Percentiles rank a stretch among this genome's conserved stretches.
These are phyloP conservation scores for Micropoecilia bifurca DNA, from an alignment of 2,797 vertebrate genomes.

Conservation along the genomic window DNA sequence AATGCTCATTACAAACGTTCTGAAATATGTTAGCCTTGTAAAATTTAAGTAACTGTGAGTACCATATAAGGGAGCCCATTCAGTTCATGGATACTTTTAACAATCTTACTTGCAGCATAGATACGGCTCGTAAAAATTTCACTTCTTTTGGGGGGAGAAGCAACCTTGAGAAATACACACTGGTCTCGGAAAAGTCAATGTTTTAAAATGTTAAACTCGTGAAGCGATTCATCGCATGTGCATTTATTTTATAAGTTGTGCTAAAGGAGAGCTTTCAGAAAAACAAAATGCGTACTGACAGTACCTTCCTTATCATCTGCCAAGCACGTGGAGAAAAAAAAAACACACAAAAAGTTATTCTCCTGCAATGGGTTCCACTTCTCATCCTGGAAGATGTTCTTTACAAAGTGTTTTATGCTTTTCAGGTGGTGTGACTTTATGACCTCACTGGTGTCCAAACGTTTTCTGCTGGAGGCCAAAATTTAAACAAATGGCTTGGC, in stretches of 20 bases:
- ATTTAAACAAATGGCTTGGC: no score
- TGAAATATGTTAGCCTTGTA: background rate
- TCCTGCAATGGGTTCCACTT: constrained; percentile 26
- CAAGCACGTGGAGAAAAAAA: constrained; percentile 66
- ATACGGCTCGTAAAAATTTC: background rate
- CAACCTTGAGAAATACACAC: background rate
- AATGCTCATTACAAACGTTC: background rate
- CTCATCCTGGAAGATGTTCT: constrained; percentile 42
- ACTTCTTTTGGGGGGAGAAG: background rate
- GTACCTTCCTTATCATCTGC: constrained; percentile 69
- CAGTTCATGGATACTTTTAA: background rate
- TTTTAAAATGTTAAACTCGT: background rate
- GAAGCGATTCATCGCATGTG: background rate
- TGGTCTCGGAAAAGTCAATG: background rate
- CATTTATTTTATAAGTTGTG: constrained; percentile 9
- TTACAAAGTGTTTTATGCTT: constrained; percentile 44
- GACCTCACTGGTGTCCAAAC: no score
- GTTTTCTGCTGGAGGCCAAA: no score
- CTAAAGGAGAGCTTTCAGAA: constrained; percentile 28
- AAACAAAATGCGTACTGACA: constrained; percentile 23
- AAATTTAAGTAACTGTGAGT: background rate
- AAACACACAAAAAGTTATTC: constrained; percentile 49
- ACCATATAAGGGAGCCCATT: background rate
- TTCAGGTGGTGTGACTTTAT: constrained; percentile 44
- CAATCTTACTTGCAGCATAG: background rate